phyloP scores from a whole-genome alignment of 2,113 vertebrate species.

The Phoenicopterus ruber region DNA sequence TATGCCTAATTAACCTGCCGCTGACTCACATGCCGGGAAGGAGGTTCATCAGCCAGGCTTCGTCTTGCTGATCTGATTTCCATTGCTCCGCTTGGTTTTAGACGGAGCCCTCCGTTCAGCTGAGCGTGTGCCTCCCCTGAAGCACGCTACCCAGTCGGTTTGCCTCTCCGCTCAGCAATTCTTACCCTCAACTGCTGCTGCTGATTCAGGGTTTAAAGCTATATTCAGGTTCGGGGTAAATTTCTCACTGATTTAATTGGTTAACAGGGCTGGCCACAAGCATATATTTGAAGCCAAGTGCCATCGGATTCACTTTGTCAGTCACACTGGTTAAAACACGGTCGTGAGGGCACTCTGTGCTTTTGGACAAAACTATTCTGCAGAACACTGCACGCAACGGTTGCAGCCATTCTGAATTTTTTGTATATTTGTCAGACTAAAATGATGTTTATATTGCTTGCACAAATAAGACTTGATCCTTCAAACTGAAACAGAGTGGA shows the following conservation, averaged over 20 bases:
- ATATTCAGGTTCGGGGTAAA: background rate
- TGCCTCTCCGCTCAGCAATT: background rate
- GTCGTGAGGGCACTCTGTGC: background rate
- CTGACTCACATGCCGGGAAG: conserved; percentile 4
- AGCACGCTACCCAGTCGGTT: background rate
- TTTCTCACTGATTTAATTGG: background rate
- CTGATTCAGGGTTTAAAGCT: background rate
- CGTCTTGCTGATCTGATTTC: background rate
- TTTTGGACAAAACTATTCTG: background rate
- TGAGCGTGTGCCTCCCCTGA: background rate
- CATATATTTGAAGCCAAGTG: background rate
- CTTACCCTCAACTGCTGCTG: background rate
- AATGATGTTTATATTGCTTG: background rate
- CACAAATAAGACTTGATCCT: background rate
- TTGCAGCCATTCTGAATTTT: background rate
- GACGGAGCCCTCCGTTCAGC: background rate
- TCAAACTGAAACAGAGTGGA: background rate
- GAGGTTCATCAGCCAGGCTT: background rate
- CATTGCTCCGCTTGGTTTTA: background rate
- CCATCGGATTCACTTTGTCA: background rate
- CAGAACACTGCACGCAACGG: background rate
- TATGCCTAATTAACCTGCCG: conserved; percentile 7
- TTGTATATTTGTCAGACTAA: background rate
- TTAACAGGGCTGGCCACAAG: background rate
- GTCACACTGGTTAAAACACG: background rate